Evolutionary conservation across 2,113 vertebrate species (phyloP), one percentile per base, ranked within the genome.

Genomic region (Stigmatopora argus): DNA sequence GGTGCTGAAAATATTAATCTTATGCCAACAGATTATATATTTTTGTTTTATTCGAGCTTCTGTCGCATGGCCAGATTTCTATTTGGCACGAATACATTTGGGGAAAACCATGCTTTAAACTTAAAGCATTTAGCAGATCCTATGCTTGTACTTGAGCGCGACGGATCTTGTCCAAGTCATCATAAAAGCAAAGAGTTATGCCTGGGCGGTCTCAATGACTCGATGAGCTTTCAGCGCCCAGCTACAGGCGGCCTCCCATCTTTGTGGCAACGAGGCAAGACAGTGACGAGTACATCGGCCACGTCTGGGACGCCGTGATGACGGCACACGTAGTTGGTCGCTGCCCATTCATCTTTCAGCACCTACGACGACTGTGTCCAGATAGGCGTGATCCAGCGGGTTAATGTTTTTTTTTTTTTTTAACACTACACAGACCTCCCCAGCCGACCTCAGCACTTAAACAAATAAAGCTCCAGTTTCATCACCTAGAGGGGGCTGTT

Each of bases 381-480:
- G 78, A 72, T 65, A 78, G 77, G 68, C 69, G 66, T 65, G 74
- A 81, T 79, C 55, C 41, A 81, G 85, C 68, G 73, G 78, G 75
- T 78, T 85, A 83, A 79, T 78, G 77, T 81, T 77, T 17, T 60
- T 19, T 60, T 55, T 58, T 57, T 57, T 57, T 38, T 45, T 83
- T 78, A 78, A 84, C 69, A 78, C 84, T 76, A 70, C 74, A 65
- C 82, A 80, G 71, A 86, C 80, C 78, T 84, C 85, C 80, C 75
- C 78, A 74, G 69, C 82, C 77, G 75, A 84, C 80, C 85, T 81
- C 83, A 73, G 80, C 83, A 80, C 67, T 70, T 89, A 89, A 89
- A 89, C 88, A 89, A 89, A 89, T 87, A 88, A 87, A 86, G 80
- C 84, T 89, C 83, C 70, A 84, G 86, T 88, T 89, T 88, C 88